A percentile compares a stretch with the other conserved stretches of the same genome.
These are phyloP conservation scores for Brenthis ino DNA, from an alignment of 2,888 invertebrate genomes.

Conservation along the genomic window DNA sequence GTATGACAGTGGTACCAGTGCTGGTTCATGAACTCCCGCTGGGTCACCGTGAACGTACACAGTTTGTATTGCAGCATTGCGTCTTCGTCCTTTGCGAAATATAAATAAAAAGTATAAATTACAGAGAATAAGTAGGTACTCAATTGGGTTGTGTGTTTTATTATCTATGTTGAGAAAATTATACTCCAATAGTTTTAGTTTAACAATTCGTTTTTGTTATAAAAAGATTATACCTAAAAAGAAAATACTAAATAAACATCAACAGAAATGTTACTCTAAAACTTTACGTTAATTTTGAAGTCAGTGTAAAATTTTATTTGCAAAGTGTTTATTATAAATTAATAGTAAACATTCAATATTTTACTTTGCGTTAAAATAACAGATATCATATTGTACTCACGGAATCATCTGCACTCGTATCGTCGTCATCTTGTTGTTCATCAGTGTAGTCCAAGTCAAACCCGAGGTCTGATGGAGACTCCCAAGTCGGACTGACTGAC, in stretches of 20 bases:
- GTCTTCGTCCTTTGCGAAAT: constrained; percentile 88
- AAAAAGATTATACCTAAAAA: too few relatives aligned
- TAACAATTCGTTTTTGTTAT: too few relatives aligned
- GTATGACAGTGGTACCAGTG: constrained; percentile 99
- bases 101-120: too few relatives aligned
- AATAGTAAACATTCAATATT: too few relatives aligned
- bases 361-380: too few relatives aligned
- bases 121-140: too few relatives aligned
- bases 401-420: constrained; percentile 96
- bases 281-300: too few relatives aligned
- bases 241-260: too few relatives aligned
- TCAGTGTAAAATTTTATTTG: not conserved
- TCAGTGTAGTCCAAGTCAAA: constrained; percentile 93
- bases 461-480: constrained; percentile 88
- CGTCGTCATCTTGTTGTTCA: constrained; percentile 94
- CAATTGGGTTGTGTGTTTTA: too few relatives aligned
- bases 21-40: constrained; percentile 98
- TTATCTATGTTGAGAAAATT: too few relatives aligned
- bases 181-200: too few relatives aligned
- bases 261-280: not conserved
- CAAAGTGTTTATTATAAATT: too few relatives aligned
- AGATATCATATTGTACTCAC: constrained; percentile 52
- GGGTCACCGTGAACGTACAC: constrained; percentile 98
- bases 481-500: constrained; percentile 87
- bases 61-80: constrained; percentile 92